Conservation (phyloP, 2,113 vertebrate genomes). For the Perca schrenkii region DNA sequence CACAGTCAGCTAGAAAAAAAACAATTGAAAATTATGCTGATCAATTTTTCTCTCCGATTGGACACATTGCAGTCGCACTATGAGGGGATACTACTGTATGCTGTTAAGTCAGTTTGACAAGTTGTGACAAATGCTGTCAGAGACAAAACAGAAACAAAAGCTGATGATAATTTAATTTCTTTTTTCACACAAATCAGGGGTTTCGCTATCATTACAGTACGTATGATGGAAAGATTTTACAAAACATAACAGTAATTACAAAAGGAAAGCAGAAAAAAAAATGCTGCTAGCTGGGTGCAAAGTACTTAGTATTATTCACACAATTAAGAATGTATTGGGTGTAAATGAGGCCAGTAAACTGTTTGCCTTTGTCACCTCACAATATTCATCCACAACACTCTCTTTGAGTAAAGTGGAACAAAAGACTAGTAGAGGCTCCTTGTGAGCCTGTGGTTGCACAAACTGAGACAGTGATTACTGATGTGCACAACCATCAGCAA, state of each 20-base stretch:
- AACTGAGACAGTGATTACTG: not conserved
- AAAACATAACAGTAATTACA: no score
- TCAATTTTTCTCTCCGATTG: slow-evolving; percentile 5
- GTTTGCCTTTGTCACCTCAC: slow-evolving; percentile 7
- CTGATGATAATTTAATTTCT: not conserved
- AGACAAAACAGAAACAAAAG: not conserved
- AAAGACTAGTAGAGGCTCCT: not conserved
- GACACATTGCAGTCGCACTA: not conserved
- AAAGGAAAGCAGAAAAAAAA: no score
- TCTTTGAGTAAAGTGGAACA: slow-evolving; percentile 4
- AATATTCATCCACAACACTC: slow-evolving; percentile 8
- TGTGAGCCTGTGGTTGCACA: not conserved
- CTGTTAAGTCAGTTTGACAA: not conserved
- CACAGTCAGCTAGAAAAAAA: slow-evolving; percentile 10
- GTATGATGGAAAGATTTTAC: not conserved
- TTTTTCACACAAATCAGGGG: slow-evolving; percentile 3
- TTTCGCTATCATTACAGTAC: slow-evolving; percentile 16
- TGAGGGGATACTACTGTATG: not conserved
- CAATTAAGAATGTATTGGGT: not conserved
- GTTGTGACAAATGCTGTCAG: slow-evolving; percentile 1
- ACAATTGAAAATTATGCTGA: slow-evolving; percentile 1
- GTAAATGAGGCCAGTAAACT: slow-evolving; percentile 6
- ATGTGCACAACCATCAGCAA: slow-evolving; percentile 9
- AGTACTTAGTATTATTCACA: not conserved
- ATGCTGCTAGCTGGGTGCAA: no score